These are phyloP conservation scores for Festucalex cinctus DNA, from an alignment of 2,113 vertebrate genomes.

Conservation along the genomic window DNA sequence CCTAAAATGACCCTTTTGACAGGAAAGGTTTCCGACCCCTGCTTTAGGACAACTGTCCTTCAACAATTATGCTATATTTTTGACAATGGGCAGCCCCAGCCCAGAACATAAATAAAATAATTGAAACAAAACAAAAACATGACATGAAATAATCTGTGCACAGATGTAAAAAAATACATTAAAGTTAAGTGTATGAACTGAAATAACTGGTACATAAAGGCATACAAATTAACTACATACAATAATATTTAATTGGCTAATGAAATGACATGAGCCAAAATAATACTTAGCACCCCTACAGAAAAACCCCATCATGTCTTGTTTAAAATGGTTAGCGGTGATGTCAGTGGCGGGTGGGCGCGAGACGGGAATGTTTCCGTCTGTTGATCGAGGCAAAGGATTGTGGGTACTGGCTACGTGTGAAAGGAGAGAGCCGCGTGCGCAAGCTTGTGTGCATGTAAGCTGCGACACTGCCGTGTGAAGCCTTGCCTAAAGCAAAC, in stretches of 20 bases:
- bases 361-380: constrained; percentile 65
- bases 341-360: constrained; percentile 49
- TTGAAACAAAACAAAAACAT: background rate
- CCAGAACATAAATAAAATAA: background rate
- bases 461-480: constrained; percentile 48
- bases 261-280: background rate
- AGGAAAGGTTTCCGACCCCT: background rate
- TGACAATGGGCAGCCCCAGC: background rate
- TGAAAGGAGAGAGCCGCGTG: constrained; percentile 26
- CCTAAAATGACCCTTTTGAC: too few relatives aligned
- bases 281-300: background rate
- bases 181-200: too few relatives aligned
- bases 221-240: background rate
- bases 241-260: too few relatives aligned
- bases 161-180: background rate
- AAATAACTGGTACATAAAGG: too few relatives aligned
- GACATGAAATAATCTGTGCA: background rate
- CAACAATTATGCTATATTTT: background rate
- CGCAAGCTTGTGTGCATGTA: constrained; percentile 29
- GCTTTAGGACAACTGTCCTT: background rate
- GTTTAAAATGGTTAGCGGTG: constrained; percentile 36
- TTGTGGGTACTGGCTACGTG: constrained; percentile 38
- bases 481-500: constrained; percentile 45
- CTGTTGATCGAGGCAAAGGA: constrained; percentile 64
- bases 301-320: constrained; percentile 20